Evolutionary conservation across 2,888 invertebrate genomes (phyloP).

Genomic region (Hirtodrosophila alboralis): DNA sequence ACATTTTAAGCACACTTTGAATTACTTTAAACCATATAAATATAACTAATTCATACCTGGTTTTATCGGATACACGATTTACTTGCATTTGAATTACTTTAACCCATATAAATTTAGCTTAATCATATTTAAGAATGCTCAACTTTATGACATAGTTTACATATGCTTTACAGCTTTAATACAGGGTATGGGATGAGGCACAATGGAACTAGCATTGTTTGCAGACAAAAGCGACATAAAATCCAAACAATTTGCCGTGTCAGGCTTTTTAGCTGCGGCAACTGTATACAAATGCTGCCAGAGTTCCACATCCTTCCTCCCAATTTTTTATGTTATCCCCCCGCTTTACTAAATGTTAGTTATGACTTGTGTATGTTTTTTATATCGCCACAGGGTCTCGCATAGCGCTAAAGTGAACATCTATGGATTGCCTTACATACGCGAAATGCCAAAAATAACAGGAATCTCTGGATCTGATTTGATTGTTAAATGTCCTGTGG

Average conservation of each 20-base stretch:
- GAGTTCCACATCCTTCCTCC: neutral
- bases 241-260: constrained; percentile 76
- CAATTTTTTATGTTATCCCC: neutral
- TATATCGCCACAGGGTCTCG: constrained; percentile 85
- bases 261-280: constrained; percentile 59
- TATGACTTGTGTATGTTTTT: constrained; percentile 52
- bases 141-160: neutral
- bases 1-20: no score
- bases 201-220: constrained; percentile 68
- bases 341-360: constrained; percentile 45
- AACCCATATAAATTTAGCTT: no score
- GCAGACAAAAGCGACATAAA: constrained; percentile 74
- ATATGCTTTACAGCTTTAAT: neutral
- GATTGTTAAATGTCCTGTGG: constrained; percentile 94
- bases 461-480: constrained; percentile 93
- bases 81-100: no score
- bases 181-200: constrained; percentile 36
- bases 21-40: no score
- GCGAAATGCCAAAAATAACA: constrained; percentile 94
- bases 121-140: neutral
- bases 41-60: no score
- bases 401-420: constrained; percentile 95
- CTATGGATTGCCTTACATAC: constrained; percentile 93
- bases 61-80: no score
- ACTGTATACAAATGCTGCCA: constrained; percentile 44